These are phyloP conservation scores for Achatina immaculata DNA, from an alignment of 1,140 invertebrate genomes.

Conservation along the genomic window DNA sequence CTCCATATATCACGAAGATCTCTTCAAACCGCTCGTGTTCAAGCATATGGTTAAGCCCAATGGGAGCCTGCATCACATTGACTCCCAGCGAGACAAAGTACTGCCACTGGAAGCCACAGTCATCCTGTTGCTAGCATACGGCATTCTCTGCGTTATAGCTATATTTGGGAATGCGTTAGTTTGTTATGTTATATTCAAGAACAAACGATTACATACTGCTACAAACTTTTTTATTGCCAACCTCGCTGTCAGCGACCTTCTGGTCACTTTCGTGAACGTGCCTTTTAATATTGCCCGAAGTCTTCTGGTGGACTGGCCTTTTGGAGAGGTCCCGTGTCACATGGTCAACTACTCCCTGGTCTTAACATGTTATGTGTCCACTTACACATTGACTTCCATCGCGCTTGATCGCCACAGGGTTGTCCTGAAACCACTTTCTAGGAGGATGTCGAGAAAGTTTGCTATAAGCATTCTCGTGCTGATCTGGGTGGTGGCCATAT, in stretches of 20 bases:
- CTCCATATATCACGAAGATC: not conserved
- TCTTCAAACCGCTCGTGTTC: not conserved
- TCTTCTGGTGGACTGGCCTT: conserved; percentile 70
- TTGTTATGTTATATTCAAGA: conserved; percentile 85
- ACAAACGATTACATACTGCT: conserved; percentile 95
- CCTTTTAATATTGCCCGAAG: conserved; percentile 73
- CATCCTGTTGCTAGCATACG: conserved; percentile 64
- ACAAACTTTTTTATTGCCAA: conserved; percentile 98
- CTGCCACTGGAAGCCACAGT: conserved; percentile 37
- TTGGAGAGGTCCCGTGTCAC: conserved; percentile 72
- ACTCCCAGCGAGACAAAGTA: conserved; percentile 36
- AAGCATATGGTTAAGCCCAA: conserved; percentile 3
- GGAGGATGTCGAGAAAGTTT: conserved; percentile 66
- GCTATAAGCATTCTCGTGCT: conserved; percentile 68
- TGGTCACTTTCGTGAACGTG: conserved; percentile 92
- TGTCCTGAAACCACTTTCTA: conserved; percentile 72
- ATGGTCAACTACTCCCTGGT: conserved; percentile 74
- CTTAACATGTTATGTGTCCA: conserved; percentile 74
- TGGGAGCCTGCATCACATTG: conserved; percentile 1
- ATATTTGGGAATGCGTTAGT: conserved; percentile 89
- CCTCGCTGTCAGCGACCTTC: conserved; percentile 92
- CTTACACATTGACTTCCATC: conserved; percentile 74
- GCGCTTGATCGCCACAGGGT: conserved; percentile 74
- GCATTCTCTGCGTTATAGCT: conserved; percentile 65
- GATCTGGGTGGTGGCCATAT: conserved; percentile 72